Evolutionary conservation across 2,113 vertebrate species (phyloP).

Genomic region (Ptilorrhoa leucosticta): DNA sequence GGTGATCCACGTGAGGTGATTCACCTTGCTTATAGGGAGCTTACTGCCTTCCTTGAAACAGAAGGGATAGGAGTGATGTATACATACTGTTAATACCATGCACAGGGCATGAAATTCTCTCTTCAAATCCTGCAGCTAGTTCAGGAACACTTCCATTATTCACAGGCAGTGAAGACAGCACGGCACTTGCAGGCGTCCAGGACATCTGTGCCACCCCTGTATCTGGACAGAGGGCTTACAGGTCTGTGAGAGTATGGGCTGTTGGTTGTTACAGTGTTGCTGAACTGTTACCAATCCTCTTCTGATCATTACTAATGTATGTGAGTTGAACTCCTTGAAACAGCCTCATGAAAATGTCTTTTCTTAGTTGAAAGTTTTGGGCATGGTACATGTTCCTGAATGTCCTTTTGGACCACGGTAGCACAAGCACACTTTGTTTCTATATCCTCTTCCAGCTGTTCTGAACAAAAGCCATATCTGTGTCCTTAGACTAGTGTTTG

Average conservation of each 20-base stretch:
- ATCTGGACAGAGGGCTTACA: background rate
- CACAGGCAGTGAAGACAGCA: background rate
- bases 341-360: background rate
- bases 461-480: background rate
- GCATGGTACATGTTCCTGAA: background rate
- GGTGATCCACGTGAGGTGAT: background rate
- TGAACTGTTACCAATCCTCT: background rate
- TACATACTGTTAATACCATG: background rate
- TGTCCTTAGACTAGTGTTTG: background rate
- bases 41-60: background rate
- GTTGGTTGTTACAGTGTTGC: background rate
- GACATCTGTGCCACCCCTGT: background rate
- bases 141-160: background rate
- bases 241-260: background rate
- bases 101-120: background rate
- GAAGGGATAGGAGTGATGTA: background rate
- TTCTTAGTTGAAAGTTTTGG: background rate
- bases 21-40: background rate
- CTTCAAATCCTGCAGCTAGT: background rate
- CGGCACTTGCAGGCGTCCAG: background rate
- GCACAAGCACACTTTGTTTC: background rate
- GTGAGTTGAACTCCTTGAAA: background rate
- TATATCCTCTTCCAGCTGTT: background rate
- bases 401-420: background rate
- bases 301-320: background rate